Conservation (phyloP, 2,888 invertebrate species). For the Stenodera caucasica region DNA sequence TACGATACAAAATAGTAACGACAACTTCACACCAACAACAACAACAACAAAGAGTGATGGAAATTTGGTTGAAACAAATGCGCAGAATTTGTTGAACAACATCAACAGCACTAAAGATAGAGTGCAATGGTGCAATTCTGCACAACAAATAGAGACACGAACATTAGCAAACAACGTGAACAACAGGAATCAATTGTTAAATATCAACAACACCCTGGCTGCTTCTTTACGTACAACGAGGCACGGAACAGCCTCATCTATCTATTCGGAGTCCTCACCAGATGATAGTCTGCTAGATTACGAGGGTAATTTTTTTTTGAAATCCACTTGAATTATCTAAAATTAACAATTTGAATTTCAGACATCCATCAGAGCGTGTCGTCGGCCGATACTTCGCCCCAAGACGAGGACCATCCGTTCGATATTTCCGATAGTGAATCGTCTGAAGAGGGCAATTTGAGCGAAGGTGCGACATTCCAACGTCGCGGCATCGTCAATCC, state of each 20-base stretch:
- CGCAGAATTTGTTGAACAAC: conserved; percentile 31
- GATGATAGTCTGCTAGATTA: conserved; percentile 61
- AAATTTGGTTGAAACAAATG: conserved; percentile 15
- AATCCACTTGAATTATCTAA: neutral
- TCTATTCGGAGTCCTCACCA: conserved; percentile 56
- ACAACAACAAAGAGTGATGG: conserved; percentile 16
- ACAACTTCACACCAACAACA: conserved; percentile 32
- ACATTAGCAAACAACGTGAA: conserved; percentile 50
- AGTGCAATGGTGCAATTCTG: conserved; percentile 55
- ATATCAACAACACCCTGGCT: conserved; percentile 55
- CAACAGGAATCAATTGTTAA: conserved; percentile 43
- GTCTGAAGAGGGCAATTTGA: conserved; percentile 52
- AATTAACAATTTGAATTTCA: conserved; percentile 34
- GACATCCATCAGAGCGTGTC: conserved; percentile 55
- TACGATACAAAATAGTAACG: conserved; percentile 53
- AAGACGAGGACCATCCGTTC: conserved; percentile 60
- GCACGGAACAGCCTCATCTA: conserved; percentile 47
- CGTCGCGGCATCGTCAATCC: conserved; percentile 79
- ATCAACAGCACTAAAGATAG: conserved; percentile 35
- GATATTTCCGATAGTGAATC: conserved; percentile 60
- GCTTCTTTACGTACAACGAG: conserved; percentile 49
- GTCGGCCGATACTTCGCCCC: conserved; percentile 56
- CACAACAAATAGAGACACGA: conserved; percentile 43
- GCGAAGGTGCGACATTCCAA: conserved; percentile 57
- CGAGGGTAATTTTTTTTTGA: conserved; percentile 53